These are phyloP conservation scores for Cetoscarus ocellatus DNA, from an alignment of 2,797 vertebrate genomes.

Conservation along the genomic window DNA sequence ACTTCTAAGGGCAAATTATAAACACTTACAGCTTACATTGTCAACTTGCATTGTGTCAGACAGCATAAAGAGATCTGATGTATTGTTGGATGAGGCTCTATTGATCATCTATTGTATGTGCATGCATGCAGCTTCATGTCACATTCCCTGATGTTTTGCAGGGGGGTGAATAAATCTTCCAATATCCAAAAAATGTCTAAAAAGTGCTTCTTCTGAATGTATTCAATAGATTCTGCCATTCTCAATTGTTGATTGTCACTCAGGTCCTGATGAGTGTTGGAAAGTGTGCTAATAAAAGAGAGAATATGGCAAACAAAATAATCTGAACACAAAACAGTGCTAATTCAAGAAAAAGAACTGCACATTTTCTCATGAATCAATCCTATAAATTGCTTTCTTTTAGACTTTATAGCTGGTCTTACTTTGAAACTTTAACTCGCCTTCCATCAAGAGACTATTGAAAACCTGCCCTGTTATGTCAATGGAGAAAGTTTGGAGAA, in stretches of 20 bases:
- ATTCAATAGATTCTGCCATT: constrained; percentile 98
- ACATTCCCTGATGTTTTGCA: constrained; percentile 53
- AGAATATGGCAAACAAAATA: constrained; percentile 58
- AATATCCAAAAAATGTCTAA: constrained; percentile 44
- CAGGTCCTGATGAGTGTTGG: constrained; percentile 79
- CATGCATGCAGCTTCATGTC: constrained; percentile 77
- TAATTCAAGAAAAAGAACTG: constrained; percentile 36
- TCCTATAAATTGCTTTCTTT: constrained; percentile 9
- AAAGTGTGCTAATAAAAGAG: constrained; percentile 78
- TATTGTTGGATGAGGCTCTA: constrained; percentile 64
- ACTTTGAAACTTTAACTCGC: constrained; percentile 43
- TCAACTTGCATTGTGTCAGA: constrained; percentile 97
- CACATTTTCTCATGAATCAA: constrained; percentile 27
- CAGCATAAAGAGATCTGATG: constrained; percentile 81
- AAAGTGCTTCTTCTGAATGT: constrained; percentile 68
- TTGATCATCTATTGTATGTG: constrained; percentile 71
- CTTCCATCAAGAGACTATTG: constrained; percentile 22
- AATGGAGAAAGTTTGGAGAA: constrained; percentile 19
- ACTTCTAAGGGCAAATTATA: constrained; percentile 87
- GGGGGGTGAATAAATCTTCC: constrained; percentile 13
- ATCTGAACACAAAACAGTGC: constrained; percentile 23
- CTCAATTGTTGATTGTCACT: constrained; percentile 82
- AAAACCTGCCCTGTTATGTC: constrained; percentile 42
- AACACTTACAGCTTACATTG: constrained; percentile 95
- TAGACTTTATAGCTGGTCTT: constrained; percentile 34